Evolutionary conservation across 2,888 invertebrate genomes (phyloP).

Genomic region (Dryomyza anilis): DNA sequence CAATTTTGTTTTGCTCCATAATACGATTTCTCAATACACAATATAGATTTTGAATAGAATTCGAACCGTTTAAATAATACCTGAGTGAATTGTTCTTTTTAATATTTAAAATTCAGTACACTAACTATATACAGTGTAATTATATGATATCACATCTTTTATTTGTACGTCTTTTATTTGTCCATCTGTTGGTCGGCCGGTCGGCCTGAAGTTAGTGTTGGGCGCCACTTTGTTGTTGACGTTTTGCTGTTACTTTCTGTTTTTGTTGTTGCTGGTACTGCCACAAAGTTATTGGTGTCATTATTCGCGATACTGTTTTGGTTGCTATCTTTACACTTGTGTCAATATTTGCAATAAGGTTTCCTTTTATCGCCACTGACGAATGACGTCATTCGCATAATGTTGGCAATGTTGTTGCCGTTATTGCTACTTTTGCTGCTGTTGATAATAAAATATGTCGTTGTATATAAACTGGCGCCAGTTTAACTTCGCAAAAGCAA

Average conservation of each 20-base stretch:
- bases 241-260: background rate
- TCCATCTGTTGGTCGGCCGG: too few relatives aligned
- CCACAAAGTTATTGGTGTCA: background rate
- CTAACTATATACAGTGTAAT: too few relatives aligned
- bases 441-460: too few relatives aligned
- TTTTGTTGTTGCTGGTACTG: background rate
- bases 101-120: too few relatives aligned
- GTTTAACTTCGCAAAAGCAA: too few relatives aligned
- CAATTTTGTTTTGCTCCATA: too few relatives aligned
- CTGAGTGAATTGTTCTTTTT: too few relatives aligned
- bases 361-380: background rate
- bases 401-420: background rate
- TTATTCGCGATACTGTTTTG: background rate
- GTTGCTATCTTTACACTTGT: constrained; percentile 6
- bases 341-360: constrained; percentile 13
- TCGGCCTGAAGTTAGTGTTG: too few relatives aligned
- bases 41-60: too few relatives aligned
- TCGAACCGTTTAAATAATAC: too few relatives aligned
- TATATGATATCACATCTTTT: too few relatives aligned
- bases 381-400: constrained; percentile 7
- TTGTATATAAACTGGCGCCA: constrained; percentile 8
- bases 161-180: background rate
- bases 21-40: too few relatives aligned
- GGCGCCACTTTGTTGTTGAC: constrained; percentile 2
- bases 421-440: background rate